Base-by-base conservation (phyloP, 2,113 vertebrate genomes). In the Pontoporia blainvillei region DNA sequence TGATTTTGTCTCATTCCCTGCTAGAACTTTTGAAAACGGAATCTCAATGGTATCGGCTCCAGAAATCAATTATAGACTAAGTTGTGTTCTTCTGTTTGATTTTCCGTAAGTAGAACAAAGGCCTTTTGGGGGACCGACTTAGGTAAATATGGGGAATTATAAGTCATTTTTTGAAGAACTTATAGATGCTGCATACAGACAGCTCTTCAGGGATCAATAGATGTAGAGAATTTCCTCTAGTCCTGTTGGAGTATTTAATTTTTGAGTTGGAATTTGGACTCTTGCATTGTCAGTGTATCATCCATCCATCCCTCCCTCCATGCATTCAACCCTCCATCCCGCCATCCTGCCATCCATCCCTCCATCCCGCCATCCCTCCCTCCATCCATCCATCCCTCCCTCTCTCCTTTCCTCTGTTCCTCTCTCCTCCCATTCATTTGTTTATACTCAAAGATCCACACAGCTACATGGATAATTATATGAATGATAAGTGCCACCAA, bases 211-310 rank as follows among this genome's bases (percentile, higher is more conserved):
- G 18, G 12, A 31, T 36, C 27, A 0, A 0, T 12, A 8, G 27
- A 36, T 10, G 2, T 7, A 2, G 0, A 2, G 17, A 1, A 1
- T 25, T 39, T 14, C 57, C 21, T 39, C 44, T 34, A n/a, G 27
- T n/a, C 64, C 59, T 39, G 27, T 39, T 1, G 15, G 31, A 13
- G 27, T 25, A 7, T 18, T 41, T 44, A 15, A 6, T 41, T 36
- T 52, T 20, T 23, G 39, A 79, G 71, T 34, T 71, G 61, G 57
- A 14, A 20, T 61, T 84, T 64, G 71, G 44, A 36, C 18, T 41
- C 1, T 34, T n/a, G 41, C 11, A 8, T 49, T 67, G 8, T 44
- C 49, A n/a, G 18, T 15, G 3, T 39, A 8, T 13, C n/a, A 1
- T 46, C 54, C 67, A 0, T 34, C 57, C n/a, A 6, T 36, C 3